phyloP scores from a whole-genome alignment of 2,888 invertebrate genomes.

The Conistra vaccinii region DNA sequence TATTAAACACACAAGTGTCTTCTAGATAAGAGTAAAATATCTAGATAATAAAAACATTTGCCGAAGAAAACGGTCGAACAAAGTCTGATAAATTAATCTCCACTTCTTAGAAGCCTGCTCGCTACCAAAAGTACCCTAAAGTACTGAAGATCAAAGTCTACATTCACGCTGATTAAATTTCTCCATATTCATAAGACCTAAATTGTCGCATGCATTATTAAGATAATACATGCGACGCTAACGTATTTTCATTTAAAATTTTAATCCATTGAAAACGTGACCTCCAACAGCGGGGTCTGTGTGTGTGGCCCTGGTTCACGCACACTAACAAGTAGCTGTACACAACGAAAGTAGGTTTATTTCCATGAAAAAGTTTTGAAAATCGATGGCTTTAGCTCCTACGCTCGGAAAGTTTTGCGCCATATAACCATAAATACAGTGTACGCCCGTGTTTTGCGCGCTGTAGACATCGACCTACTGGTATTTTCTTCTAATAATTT shows the following conservation, averaged over 20 bases:
- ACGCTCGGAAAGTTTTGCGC: constrained; percentile 89
- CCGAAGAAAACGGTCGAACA: not conserved
- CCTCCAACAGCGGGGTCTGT: constrained; percentile 74
- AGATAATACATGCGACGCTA: constrained; percentile 33
- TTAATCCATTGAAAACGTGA: constrained; percentile 78
- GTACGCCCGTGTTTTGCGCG: constrained; percentile 86
- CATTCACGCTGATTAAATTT: constrained; percentile 5
- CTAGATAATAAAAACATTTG: not conserved
- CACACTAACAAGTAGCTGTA: constrained; percentile 79
- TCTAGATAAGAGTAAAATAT: not conserved
- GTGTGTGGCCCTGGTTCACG: constrained; percentile 78
- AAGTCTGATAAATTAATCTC: not conserved
- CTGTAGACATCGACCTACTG: constrained; percentile 77
- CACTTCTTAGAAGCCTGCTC: not conserved
- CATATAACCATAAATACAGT: constrained; percentile 90
- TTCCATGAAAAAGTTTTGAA: constrained; percentile 91
- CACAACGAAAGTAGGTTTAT: constrained; percentile 90
- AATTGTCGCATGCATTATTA: constrained; percentile 35
- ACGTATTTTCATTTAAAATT: constrained; percentile 61
- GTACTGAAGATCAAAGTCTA: constrained; percentile 6
- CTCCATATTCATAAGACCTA: constrained; percentile 34
- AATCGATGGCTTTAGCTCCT: constrained; percentile 91
- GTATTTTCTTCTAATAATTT: constrained; percentile 81
- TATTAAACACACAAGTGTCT: not conserved
- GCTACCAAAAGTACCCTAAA: not conserved